Evolutionary conservation across 2,113 vertebrate species (phyloP).

Genomic region (Oxyura jamaicensis): DNA sequence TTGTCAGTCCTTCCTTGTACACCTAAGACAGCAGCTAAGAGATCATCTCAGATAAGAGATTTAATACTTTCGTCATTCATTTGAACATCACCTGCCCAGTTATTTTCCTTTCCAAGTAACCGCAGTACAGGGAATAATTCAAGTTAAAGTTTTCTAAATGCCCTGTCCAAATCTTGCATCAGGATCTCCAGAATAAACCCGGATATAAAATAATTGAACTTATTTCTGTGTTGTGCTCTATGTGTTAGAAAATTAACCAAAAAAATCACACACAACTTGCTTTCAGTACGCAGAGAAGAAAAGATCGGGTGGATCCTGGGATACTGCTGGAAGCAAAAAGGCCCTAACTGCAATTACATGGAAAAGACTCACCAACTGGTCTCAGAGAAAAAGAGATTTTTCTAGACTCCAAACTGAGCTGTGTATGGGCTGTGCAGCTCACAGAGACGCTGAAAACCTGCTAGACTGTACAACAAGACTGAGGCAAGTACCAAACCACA

Average conservation of each 20-base stretch:
- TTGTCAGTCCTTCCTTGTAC: background rate
- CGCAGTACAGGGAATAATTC: background rate
- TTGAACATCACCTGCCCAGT: background rate
- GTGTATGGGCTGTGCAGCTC: background rate
- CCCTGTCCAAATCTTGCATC: background rate
- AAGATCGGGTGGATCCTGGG: background rate
- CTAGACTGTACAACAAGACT: background rate
- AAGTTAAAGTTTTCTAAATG: background rate
- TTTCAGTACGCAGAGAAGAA: background rate
- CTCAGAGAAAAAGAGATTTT: background rate
- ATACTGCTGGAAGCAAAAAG: background rate
- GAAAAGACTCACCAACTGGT: background rate
- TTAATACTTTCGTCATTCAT: background rate
- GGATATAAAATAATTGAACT: background rate
- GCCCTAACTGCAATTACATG: background rate
- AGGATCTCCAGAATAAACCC: background rate
- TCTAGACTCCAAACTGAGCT: background rate
- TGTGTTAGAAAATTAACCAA: background rate
- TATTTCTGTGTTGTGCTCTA: background rate
- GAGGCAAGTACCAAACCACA: background rate
- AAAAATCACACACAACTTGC: background rate
- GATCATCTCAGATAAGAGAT: background rate
- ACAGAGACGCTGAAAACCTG: background rate
- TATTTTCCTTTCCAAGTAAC: background rate
- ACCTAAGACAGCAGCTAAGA: background rate